Percentiles rank a stretch among this genome's conserved stretches.
Evolutionary conservation across 1,140 invertebrate genomes (phyloP).

Genomic region (Drosophila sturtevanti): DNA sequence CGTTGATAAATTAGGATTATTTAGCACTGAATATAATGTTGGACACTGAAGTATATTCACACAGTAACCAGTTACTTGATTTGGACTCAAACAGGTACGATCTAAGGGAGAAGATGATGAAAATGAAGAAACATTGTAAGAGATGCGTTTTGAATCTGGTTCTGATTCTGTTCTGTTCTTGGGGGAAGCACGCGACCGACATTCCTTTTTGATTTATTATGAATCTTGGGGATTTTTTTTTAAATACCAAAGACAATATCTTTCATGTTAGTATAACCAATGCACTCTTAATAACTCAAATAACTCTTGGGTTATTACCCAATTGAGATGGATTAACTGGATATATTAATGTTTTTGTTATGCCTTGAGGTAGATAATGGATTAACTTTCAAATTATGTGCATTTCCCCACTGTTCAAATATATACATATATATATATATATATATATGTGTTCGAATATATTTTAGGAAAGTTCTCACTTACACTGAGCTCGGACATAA

Average conservation of each 20-base stretch:
- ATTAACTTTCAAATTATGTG: not conserved
- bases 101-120: not conserved
- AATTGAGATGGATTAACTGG: not conserved
- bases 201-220: not conserved
- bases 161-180: not conserved
- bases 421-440: too few species aligned
- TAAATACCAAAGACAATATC: too few species aligned
- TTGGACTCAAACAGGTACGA: not conserved
- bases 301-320: not conserved
- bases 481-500: conserved; percentile 37
- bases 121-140: not conserved
- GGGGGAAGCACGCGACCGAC: conserved; percentile 3
- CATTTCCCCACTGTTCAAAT: not conserved
- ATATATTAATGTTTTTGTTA: too few species aligned
- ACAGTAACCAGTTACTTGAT: conserved; percentile 4
- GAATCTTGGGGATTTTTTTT: not conserved
- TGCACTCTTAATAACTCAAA: not conserved
- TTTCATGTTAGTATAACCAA: not conserved
- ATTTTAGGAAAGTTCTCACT: conserved; percentile 20
- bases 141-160: not conserved
- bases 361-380: too few species aligned
- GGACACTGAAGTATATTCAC: not conserved
- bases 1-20: conserved; percentile 2
- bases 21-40: not conserved
- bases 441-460: too few species aligned